Conservation (phyloP, 2,888 invertebrate species). For the Clostera curtula region DNA sequence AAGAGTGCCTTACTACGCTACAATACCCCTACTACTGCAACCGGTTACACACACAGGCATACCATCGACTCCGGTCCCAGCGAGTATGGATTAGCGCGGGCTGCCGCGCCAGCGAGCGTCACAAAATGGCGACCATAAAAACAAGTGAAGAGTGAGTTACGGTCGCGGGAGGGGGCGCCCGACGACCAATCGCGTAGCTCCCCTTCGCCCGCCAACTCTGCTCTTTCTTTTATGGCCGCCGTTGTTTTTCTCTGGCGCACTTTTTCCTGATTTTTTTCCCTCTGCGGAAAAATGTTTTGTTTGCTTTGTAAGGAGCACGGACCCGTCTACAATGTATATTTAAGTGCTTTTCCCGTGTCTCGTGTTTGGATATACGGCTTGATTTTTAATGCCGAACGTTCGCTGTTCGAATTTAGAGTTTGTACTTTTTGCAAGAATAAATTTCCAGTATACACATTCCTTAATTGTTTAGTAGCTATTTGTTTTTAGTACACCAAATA, state of each 20-base stretch:
- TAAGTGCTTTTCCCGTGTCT: constrained; percentile 47
- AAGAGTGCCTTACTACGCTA: constrained; percentile 16
- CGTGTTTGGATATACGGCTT: constrained; percentile 27
- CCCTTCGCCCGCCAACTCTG: constrained; percentile 65
- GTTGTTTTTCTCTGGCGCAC: constrained; percentile 69
- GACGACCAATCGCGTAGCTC: constrained; percentile 60
- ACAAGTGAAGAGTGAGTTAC: constrained; percentile 75
- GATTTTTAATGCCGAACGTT: constrained; percentile 20
- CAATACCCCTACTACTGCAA: constrained; percentile 14
- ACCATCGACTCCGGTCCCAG: constrained; percentile 22
- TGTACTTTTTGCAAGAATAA: no score
- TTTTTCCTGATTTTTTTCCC: constrained; percentile 68
- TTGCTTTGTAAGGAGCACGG: constrained; percentile 56
- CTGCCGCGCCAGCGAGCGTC: constrained; percentile 68
- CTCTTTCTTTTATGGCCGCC: constrained; percentile 70
- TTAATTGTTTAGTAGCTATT: no score
- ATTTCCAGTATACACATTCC: no score
- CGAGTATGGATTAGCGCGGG: constrained; percentile 60
- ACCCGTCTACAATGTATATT: constrained; percentile 55
- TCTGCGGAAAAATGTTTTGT: constrained; percentile 62
- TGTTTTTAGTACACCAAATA: no score
- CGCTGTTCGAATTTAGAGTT: constrained; percentile 6
- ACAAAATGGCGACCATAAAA: constrained; percentile 75
- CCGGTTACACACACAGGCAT: constrained; percentile 50
- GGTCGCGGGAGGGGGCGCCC: constrained; percentile 36